These are phyloP conservation scores for Pterostichus madidus DNA, from an alignment of 2,888 invertebrate genomes.

Conservation along the genomic window DNA sequence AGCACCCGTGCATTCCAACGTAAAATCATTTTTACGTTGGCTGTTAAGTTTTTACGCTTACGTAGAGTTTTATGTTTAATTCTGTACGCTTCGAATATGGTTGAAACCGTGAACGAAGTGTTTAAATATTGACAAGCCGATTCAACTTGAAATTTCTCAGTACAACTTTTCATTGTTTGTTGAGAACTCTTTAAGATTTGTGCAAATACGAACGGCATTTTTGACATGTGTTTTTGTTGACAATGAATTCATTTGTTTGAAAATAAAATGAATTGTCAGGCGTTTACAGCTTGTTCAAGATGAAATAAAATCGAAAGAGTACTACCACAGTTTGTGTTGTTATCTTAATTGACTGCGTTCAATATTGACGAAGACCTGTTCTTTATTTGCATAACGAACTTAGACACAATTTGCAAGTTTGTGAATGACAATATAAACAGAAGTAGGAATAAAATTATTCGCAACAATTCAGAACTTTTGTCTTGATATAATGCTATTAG, in stretches of 20 bases:
- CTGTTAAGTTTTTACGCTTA: slow-evolving; percentile 7
- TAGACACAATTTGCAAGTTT: slow-evolving; percentile 29
- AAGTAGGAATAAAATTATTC: slow-evolving; percentile 8
- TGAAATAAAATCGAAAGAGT: slow-evolving; percentile 13
- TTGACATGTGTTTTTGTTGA: slow-evolving; percentile 56
- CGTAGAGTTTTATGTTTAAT: slow-evolving; percentile 38
- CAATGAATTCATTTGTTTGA: slow-evolving; percentile 47
- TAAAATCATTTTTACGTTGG: slow-evolving; percentile 25
- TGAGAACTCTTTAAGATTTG: slow-evolving; percentile 52
- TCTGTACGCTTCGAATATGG: slow-evolving; percentile 48
- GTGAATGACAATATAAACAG: slow-evolving; percentile 13
- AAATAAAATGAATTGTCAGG: slow-evolving; percentile 44
- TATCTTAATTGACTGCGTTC: slow-evolving; percentile 23
- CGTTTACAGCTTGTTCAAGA: slow-evolving; percentile 8
- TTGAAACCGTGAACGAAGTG: slow-evolving; percentile 38
- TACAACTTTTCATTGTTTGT: slow-evolving; percentile 52
- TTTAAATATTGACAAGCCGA: slow-evolving; percentile 62
- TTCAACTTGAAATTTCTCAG: slow-evolving; percentile 53
- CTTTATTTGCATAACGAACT: slow-evolving; percentile 34
- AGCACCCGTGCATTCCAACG: slow-evolving; percentile 3
- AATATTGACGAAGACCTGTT: slow-evolving; percentile 24
- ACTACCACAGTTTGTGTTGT: slow-evolving; percentile 2
- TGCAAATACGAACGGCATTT: slow-evolving; percentile 53
- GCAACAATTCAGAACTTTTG: neutral
- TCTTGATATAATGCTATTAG: slow-evolving; percentile 12